Conservation (phyloP, 2,113 vertebrate genomes). For the Columbina picui region DNA sequence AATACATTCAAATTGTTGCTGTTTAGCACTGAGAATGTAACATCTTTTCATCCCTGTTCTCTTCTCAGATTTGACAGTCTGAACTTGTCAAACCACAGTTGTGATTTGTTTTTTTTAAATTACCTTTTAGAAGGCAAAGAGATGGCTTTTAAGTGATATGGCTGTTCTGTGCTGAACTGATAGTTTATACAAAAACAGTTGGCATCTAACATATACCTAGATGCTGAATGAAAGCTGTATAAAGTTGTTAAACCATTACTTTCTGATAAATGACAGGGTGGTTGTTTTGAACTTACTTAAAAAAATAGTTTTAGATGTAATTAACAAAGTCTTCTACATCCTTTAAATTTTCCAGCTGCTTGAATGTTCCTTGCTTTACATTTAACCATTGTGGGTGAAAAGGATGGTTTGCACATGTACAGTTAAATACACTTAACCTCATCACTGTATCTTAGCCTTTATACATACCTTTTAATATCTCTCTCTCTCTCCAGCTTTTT, state of each 20-base stretch:
- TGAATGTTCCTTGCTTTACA: background rate
- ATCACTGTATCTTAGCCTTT: background rate
- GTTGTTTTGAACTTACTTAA: background rate
- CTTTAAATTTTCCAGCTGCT: background rate
- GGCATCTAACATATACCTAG: background rate
- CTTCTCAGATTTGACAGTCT: background rate
- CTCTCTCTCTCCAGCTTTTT: rapidly evolving
- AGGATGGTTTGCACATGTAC: background rate
- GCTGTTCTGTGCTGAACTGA: background rate
- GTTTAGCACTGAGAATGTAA: background rate
- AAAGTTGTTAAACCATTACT: background rate
- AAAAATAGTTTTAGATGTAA: background rate
- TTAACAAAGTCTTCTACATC: background rate
- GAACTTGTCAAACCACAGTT: background rate
- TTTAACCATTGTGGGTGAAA: background rate
- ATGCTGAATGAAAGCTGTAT: background rate
- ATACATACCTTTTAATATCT: background rate
- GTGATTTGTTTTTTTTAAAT: rapidly evolving
- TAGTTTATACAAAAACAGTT: background rate
- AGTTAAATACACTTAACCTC: background rate
- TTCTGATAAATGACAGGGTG: background rate
- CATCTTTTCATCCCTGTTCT: background rate
- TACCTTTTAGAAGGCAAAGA: background rate
- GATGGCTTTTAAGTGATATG: background rate
- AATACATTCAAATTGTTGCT: background rate